A percentile compares a stretch with the other conserved stretches of the same genome.
phyloP scores from a whole-genome alignment of 2,113 vertebrate genomes.

The Ellobius talpinus region DNA sequence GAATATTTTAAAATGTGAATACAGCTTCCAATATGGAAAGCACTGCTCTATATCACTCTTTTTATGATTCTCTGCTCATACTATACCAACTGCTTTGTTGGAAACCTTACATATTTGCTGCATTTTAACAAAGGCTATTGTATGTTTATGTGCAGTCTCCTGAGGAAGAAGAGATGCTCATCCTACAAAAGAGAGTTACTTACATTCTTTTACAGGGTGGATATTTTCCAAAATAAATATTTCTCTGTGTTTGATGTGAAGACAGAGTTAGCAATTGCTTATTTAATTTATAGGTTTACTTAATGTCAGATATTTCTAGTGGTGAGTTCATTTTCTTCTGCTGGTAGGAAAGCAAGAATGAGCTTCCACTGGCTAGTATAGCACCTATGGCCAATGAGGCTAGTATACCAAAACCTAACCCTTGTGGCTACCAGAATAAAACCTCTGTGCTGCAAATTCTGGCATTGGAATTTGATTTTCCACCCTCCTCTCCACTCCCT shows the following conservation, averaged over 20 bases:
- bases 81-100: neutral
- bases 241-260: neutral
- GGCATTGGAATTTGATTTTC: neutral
- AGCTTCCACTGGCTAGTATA: neutral
- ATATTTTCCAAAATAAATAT: neutral
- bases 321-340: constrained; percentile 33
- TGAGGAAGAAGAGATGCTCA: neutral
- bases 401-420: neutral
- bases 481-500: neutral
- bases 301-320: neutral
- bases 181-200: neutral
- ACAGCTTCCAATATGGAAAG: neutral
- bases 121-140: neutral
- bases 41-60: neutral
- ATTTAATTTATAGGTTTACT: neutral
- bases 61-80: neutral
- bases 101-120: neutral
- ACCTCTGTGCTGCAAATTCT: neutral
- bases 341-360: neutral
- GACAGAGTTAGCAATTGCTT: neutral
- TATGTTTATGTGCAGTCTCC: neutral
- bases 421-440: neutral
- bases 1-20: neutral
- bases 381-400: no score
- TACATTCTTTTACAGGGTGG: neutral